Evolutionary conservation across 1,140 invertebrate genomes (phyloP), one percentile per base, ranked within the genome.

Genomic region (Ylistrum balloti): DNA sequence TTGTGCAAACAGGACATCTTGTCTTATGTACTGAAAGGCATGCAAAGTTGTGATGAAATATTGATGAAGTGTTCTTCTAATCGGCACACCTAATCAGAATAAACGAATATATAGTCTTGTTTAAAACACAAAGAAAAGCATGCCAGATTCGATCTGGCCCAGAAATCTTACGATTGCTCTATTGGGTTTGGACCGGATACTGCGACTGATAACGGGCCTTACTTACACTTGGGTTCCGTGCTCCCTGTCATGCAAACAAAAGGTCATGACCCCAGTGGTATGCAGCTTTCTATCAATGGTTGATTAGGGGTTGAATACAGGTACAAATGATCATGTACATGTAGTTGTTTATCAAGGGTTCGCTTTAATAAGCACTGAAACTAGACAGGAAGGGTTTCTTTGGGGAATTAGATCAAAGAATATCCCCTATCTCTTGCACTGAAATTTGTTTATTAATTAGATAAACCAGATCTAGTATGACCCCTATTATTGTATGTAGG

Each of bases 21-120:
- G 56, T 74, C 56, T 28, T 28, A 74, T n/a, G 56, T 28, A 48
- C 20, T 48, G 45, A n/a, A 74, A n/a, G 9, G n/a, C 56, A 74
- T n/a, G 56, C 56, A 74, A 74, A 74, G n/a, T n/a, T 74, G 56
- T 28, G 56, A 74, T 74, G 56, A 74, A 74, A 74, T 74, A 74
- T 74, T 74, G 56, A 74, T 74, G 13, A 11, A 74, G 22, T 74
- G n/a, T 74, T 74, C 56, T 74, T 74, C 56, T 74, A 74, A 74
- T 74, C 56, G 56, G n/a, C 56, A 74, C 56, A 74, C 22, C 56
- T 74, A 74, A 74, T 74, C 56, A 74, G 56, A 74, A 74, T 74
- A 74, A 74, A 74, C 41, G 20, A 15, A 45, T 17, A 45, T 45
- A 17, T 15, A 15, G 41, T 17, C 41, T 9, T 45, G 20, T 45